Conservation (phyloP, 1,140 invertebrate species). For the Acromyrmex charruanus region DNA sequence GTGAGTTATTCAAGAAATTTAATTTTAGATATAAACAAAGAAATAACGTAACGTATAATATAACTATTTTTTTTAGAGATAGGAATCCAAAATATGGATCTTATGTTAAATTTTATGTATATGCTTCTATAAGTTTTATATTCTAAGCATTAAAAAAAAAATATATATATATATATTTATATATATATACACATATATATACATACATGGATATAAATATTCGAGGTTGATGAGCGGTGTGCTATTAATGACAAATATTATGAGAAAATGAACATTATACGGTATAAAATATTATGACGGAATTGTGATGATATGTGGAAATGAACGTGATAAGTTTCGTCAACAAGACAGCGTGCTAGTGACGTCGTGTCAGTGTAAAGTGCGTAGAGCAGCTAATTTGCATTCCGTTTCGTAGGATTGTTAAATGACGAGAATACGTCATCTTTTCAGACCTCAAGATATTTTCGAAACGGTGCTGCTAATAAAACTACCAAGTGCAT, state of each 20-base stretch:
- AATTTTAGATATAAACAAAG: not conserved
- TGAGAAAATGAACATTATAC: slow-evolving; percentile 5
- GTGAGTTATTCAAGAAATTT: not conserved
- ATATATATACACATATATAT: too few species aligned
- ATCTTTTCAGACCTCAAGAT: slow-evolving; percentile 46
- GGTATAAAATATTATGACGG: slow-evolving; percentile 30
- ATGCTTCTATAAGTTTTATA: not conserved
- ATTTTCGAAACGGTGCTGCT: slow-evolving; percentile 37
- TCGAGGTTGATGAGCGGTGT: not conserved
- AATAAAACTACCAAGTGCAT: slow-evolving; percentile 20
- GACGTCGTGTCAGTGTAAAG: slow-evolving; percentile 50
- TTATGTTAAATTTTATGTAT: not conserved
- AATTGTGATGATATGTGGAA: slow-evolving; percentile 32
- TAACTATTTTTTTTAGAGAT: not conserved
- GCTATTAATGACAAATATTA: slow-evolving; percentile 30
- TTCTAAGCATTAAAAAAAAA: not conserved
- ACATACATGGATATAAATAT: too few species aligned
- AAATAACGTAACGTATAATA: slow-evolving; percentile 5
- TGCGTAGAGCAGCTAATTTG: slow-evolving; percentile 37
- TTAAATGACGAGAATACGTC: slow-evolving; percentile 46
- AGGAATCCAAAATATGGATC: too few species aligned
- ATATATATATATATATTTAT: too few species aligned
- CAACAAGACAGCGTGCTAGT: slow-evolving; percentile 48
- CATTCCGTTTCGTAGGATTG: slow-evolving; percentile 24
- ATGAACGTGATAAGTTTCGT: slow-evolving; percentile 32